phyloP scores from a whole-genome alignment of 2,797 vertebrate genomes.

The Esox lucius region DNA sequence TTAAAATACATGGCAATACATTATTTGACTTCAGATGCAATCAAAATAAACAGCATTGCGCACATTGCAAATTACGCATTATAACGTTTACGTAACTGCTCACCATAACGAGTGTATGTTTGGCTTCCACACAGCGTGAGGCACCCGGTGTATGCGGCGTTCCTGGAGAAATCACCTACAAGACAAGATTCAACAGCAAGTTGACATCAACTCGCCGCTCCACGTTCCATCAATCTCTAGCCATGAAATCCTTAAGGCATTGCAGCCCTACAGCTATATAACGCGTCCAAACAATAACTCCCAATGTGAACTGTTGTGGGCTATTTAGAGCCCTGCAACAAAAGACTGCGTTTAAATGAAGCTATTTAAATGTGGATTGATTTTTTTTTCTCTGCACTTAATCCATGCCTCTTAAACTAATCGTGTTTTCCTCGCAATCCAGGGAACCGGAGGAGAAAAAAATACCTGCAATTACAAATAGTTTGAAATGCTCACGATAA shows the following conservation, averaged over 20 bases:
- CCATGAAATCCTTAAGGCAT: constrained; percentile 56
- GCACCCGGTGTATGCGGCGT: constrained; percentile 75
- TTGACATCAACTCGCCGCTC: constrained; percentile 62
- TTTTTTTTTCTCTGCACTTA: constrained; percentile 90
- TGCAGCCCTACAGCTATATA: constrained; percentile 76
- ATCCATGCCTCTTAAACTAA: constrained; percentile 87
- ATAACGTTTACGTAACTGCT: constrained; percentile 54
- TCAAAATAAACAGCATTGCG: not conserved
- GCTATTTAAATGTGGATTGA: constrained; percentile 95
- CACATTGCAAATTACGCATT: not conserved
- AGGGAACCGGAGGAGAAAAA: constrained; percentile 81
- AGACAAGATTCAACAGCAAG: constrained; percentile 60
- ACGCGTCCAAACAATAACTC: constrained; percentile 86
- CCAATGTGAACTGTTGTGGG: constrained; percentile 78
- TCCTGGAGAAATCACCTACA: constrained; percentile 79
- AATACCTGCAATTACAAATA: constrained; percentile 99
- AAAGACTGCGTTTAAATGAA: constrained; percentile 92
- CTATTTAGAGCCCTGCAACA: constrained; percentile 87
- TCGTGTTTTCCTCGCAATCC: constrained; percentile 88
- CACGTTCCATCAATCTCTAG: constrained; percentile 45
- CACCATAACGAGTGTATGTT: constrained; percentile 85
- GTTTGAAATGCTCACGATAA: constrained; percentile 91
- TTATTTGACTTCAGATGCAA: not conserved
- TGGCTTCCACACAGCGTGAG: constrained; percentile 80
- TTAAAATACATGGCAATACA: not conserved